Percentiles rank a stretch among this genome's conserved stretches.
Evolutionary conservation across 2,797 vertebrate genomes (phyloP).

Genomic region (Sebastes iracundus): DNA sequence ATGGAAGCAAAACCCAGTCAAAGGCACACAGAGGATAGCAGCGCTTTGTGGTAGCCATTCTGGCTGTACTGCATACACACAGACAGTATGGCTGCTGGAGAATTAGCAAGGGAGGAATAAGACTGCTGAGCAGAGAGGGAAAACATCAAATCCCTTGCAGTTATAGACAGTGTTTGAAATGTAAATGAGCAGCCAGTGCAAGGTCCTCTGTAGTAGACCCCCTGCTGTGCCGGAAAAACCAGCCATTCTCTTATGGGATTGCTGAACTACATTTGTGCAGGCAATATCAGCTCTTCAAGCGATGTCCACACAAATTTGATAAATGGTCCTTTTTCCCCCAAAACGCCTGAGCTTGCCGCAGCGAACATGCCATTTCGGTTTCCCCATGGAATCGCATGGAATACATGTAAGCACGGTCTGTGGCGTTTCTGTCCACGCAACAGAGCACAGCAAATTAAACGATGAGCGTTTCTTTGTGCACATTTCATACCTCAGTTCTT

Average conservation of each 20-base stretch:
- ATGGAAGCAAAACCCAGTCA: conserved; percentile 71
- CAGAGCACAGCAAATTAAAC: conserved; percentile 15
- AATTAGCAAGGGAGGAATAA: conserved; percentile 75
- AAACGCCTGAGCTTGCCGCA: conserved; percentile 9
- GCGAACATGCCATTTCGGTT: conserved; percentile 20
- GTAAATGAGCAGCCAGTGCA: conserved; percentile 80
- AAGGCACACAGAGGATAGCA: conserved; percentile 64
- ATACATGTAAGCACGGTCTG: background rate
- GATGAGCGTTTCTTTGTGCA: conserved; percentile 21
- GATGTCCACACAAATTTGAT: conserved; percentile 47
- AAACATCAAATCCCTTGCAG: conserved; percentile 83
- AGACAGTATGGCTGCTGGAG: conserved; percentile 75
- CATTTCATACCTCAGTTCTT: conserved; percentile 24
- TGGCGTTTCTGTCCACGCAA: conserved; percentile 23
- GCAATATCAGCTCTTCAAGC: conserved; percentile 53
- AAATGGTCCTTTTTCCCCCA: conserved; percentile 21
- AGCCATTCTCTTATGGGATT: conserved; percentile 71
- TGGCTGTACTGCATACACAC: conserved; percentile 63
- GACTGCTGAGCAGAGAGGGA: conserved; percentile 74
- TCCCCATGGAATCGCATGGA: background rate
- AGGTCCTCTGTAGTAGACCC: conserved; percentile 77
- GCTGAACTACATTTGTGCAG: conserved; percentile 44
- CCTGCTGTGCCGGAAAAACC: conserved; percentile 66
- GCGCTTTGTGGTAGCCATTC: conserved; percentile 72
- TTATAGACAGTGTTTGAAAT: conserved; percentile 83